phyloP scores from a whole-genome alignment of 2,113 vertebrate genomes.

The Tor tambroides region DNA sequence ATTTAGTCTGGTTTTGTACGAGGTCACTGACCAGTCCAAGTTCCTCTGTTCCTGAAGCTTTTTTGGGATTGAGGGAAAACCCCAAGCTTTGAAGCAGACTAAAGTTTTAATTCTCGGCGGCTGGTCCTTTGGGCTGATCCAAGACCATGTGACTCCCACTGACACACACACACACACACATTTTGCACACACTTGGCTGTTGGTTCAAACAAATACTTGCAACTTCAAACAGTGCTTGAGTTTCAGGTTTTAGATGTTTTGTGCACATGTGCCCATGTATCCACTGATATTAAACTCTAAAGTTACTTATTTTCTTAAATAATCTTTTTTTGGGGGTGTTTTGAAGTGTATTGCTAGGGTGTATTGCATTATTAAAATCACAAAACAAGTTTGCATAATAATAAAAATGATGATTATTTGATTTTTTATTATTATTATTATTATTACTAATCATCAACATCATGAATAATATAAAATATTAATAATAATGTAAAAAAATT shows the following conservation, averaged over 20 bases:
- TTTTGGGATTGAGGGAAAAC: conserved; percentile 64
- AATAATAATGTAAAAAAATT: too few relatives aligned
- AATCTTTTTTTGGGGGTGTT: too few relatives aligned
- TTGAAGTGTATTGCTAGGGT: too few relatives aligned
- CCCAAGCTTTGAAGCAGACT: conserved; percentile 62
- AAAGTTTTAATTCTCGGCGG: conserved; percentile 62
- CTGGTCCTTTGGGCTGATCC: conserved; percentile 39
- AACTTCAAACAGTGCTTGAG: background rate
- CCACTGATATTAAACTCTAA: background rate
- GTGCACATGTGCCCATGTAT: background rate
- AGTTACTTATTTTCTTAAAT: background rate
- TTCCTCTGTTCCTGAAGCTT: background rate
- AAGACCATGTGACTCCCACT: conserved; percentile 55
- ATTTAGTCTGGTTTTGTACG: background rate
- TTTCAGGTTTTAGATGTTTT: background rate
- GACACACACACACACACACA: conserved; percentile 47
- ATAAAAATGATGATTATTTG: too few relatives aligned
- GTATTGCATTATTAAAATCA: too few relatives aligned
- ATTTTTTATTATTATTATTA: too few relatives aligned
- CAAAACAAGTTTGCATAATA: too few relatives aligned
- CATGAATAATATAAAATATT: too few relatives aligned
- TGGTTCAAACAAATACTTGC: background rate
- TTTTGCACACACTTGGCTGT: conserved; percentile 14
- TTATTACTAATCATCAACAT: too few relatives aligned
- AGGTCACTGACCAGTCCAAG: background rate